Percentiles rank a stretch among this genome's conserved stretches.
Evolutionary conservation across 2,888 invertebrate genomes (phyloP).

Genomic region (Chouioia cunea): DNA sequence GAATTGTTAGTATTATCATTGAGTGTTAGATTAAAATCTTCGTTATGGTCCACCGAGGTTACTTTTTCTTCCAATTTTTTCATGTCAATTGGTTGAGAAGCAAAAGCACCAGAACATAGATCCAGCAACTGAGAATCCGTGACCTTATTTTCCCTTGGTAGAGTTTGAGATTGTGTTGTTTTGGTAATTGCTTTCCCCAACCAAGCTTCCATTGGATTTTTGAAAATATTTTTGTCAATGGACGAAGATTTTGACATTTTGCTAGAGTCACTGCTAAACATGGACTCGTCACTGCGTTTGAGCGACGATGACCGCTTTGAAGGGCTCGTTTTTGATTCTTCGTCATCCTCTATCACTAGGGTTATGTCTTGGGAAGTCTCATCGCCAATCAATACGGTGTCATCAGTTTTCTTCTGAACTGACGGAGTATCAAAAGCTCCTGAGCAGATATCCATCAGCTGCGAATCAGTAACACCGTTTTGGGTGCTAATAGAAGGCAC

Average conservation of each 20-base stretch:
- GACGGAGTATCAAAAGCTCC: slow-evolving; percentile 70
- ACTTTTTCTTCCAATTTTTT: slow-evolving; percentile 47
- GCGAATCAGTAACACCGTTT: slow-evolving; percentile 60
- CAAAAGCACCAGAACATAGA: slow-evolving; percentile 73
- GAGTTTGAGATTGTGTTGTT: background rate
- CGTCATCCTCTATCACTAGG: slow-evolving; percentile 55
- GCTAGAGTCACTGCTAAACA: slow-evolving; percentile 33
- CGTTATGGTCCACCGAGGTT: slow-evolving; percentile 66
- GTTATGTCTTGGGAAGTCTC: slow-evolving; percentile 58
- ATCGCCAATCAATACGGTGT: slow-evolving; percentile 21
- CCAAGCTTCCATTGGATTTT: slow-evolving; percentile 43
- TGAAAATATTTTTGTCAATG: background rate
- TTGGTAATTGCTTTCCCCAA: slow-evolving; percentile 13
- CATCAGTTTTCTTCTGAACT: slow-evolving; percentile 62
- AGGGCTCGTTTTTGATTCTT: slow-evolving; percentile 20
- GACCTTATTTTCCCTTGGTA: slow-evolving; percentile 35
- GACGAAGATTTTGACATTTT: too few relatives aligned
- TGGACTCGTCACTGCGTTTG: slow-evolving; percentile 40
- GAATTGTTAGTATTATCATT: slow-evolving; percentile 60
- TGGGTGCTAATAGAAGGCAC: slow-evolving; percentile 54
- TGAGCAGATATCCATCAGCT: slow-evolving; percentile 69
- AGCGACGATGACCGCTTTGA: slow-evolving; percentile 7
- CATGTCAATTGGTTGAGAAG: slow-evolving; percentile 53
- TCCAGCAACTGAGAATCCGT: slow-evolving; percentile 63
- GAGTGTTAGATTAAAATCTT: slow-evolving; percentile 52